Evolutionary conservation across 2,797 vertebrate species (phyloP).

Genomic region (Acanthornis magna): DNA sequence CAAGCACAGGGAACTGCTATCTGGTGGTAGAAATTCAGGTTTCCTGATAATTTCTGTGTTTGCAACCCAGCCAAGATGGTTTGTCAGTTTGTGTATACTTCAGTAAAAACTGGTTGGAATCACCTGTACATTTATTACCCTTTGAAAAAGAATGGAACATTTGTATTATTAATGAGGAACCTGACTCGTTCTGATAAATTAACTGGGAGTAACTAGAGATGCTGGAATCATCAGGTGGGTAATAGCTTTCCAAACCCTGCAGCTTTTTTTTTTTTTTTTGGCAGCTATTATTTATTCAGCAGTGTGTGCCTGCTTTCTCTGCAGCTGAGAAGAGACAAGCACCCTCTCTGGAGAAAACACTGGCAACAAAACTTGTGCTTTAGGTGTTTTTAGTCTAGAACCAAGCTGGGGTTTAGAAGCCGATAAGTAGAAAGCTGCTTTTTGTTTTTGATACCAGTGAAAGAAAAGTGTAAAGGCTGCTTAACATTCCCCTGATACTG

Average conservation of each 20-base stretch:
- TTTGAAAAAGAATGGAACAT: conserved; percentile 86
- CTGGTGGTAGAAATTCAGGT: not conserved
- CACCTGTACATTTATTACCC: conserved; percentile 39
- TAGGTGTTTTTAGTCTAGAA: not conserved
- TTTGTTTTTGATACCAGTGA: not conserved
- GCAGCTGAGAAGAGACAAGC: conserved; percentile 12
- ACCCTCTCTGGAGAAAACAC: not conserved
- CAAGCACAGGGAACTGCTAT: not conserved
- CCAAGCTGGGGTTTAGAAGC: not conserved
- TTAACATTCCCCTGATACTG: conserved; percentile 15
- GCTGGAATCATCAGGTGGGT: conserved; percentile 70
- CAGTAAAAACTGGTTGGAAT: conserved; percentile 56
- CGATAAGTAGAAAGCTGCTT: not conserved
- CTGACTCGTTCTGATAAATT: conserved; percentile 81
- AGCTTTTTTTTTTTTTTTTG: not conserved
- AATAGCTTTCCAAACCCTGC: conserved; percentile 76
- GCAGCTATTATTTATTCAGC: conserved; percentile 73
- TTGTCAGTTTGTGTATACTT: conserved; percentile 19
- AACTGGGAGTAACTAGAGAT: conserved; percentile 86
- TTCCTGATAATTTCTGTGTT: not conserved
- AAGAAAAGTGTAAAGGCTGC: conserved; percentile 4
- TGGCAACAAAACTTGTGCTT: not conserved
- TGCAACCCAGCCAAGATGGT: not conserved
- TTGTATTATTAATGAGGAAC: conserved; percentile 93
- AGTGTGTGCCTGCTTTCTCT: not conserved